Evolutionary conservation across 2,797 vertebrate genomes (phyloP).

Genomic region (Sebastes variabilis): DNA sequence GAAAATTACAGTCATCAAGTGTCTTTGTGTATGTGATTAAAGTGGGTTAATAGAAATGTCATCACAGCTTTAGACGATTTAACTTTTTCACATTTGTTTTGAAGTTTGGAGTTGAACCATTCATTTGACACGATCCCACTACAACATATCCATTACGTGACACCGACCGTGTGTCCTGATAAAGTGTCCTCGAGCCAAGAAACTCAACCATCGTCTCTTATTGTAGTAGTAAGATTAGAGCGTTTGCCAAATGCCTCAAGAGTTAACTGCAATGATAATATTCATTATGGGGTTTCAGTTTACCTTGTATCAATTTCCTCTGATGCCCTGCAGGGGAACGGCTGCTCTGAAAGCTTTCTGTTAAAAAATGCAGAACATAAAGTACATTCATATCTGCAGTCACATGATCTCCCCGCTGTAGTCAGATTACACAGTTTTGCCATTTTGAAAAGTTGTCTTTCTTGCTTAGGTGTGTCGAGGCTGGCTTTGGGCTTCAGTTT

Average conservation of each 20-base stretch:
- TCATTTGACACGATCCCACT: neutral
- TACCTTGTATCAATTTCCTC: slow-evolving; percentile 47
- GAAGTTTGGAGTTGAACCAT: neutral
- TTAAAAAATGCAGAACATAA: slow-evolving; percentile 43
- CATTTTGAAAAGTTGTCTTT: slow-evolving; percentile 62
- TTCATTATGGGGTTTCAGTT: slow-evolving; percentile 46
- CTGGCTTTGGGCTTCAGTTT: slow-evolving; percentile 36
- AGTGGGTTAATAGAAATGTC: neutral
- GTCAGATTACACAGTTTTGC: slow-evolving; percentile 51
- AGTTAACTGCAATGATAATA: slow-evolving; percentile 42
- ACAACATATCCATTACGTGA: neutral
- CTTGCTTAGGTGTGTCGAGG: slow-evolving; percentile 57
- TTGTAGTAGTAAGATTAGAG: slow-evolving; percentile 31
- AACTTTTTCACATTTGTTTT: neutral
- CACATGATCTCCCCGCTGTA: slow-evolving; percentile 21
- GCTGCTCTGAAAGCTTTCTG: slow-evolving; percentile 49
- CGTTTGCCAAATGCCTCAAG: slow-evolving; percentile 47
- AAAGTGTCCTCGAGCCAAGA: slow-evolving; percentile 53
- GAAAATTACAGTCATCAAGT: neutral
- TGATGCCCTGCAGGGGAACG: slow-evolving; percentile 39
- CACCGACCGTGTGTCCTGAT: neutral
- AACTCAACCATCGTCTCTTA: slow-evolving; percentile 33
- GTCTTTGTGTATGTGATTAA: neutral
- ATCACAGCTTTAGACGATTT: neutral
- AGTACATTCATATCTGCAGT: slow-evolving; percentile 39